A percentile compares a stretch with the other conserved stretches of the same genome.
These are phyloP conservation scores for Lagopus leucura DNA, from an alignment of 2,113 vertebrate species.

Conservation along the genomic window DNA sequence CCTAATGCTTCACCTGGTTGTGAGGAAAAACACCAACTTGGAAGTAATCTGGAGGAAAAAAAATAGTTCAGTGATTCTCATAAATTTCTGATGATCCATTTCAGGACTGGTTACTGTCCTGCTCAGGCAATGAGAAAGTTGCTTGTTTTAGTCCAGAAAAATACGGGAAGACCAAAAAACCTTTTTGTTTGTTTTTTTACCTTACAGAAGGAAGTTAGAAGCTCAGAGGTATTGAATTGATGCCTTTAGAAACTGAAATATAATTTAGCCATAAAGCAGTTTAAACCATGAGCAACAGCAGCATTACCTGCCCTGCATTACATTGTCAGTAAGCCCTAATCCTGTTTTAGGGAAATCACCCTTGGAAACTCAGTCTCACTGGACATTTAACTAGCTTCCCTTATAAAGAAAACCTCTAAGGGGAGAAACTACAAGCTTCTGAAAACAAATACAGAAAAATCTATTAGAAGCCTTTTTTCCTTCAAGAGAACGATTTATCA, in stretches of 20 bases:
- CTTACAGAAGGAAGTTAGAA: neutral
- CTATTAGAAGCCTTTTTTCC: constrained; percentile 7
- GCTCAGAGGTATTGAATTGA: neutral
- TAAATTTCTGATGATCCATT: neutral
- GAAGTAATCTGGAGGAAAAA: neutral
- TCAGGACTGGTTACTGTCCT: neutral
- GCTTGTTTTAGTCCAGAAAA: constrained; percentile 4
- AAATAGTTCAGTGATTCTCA: neutral
- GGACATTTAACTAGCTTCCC: neutral
- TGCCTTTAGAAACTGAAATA: neutral
- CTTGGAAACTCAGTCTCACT: neutral
- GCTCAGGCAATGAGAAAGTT: neutral
- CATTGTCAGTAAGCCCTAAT: neutral
- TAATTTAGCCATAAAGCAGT: neutral
- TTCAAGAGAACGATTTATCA: neutral
- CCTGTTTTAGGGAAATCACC: constrained; percentile 1
- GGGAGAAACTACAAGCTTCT: neutral
- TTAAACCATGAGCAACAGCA: neutral
- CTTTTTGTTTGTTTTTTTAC: neutral
- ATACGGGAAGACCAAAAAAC: neutral
- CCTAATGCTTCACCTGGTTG: neutral
- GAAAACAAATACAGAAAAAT: neutral
- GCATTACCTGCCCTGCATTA: neutral
- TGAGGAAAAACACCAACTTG: neutral
- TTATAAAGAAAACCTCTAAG: neutral